Conservation (phyloP, 2,113 vertebrate genomes). For the Morone chrysops region DNA sequence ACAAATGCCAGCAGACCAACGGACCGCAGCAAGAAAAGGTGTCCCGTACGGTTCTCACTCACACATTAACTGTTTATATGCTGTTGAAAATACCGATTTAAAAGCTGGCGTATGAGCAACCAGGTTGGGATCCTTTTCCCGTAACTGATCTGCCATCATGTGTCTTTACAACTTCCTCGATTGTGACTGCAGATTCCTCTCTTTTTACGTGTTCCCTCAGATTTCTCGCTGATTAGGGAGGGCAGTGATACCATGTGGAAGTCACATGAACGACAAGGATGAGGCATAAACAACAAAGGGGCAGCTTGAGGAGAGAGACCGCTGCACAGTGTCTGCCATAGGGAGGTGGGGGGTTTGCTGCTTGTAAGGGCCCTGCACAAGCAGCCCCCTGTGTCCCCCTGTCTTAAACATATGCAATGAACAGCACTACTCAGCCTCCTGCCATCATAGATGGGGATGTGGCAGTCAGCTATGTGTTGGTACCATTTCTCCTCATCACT, state of each 20-base stretch:
- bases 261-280: conserved; percentile 85
- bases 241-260: conserved; percentile 79
- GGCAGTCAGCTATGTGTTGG: conserved; percentile 89
- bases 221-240: conserved; percentile 71
- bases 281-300: conserved; percentile 74
- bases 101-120: background rate
- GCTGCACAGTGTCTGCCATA: conserved; percentile 35
- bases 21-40: background rate
- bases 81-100: too few species aligned
- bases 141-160: background rate
- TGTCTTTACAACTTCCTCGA: background rate
- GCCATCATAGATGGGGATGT: conserved; percentile 81
- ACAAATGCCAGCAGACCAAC: background rate
- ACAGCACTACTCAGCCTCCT: conserved; percentile 87
- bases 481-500: conserved; percentile 92
- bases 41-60: background rate
- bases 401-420: conserved; percentile 81
- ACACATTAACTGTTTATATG: background rate
- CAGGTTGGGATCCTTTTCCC: too few species aligned
- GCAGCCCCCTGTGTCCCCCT: conserved; percentile 28
- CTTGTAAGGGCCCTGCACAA: conserved; percentile 50
- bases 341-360: conserved; percentile 40
- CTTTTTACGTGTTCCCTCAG: conserved; percentile 37
- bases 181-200: conserved; percentile 1
- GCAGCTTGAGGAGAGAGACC: conserved; percentile 55